Conservation (phyloP, 92 coral and sea anemone species). For the Phenganax marumi region DNA sequence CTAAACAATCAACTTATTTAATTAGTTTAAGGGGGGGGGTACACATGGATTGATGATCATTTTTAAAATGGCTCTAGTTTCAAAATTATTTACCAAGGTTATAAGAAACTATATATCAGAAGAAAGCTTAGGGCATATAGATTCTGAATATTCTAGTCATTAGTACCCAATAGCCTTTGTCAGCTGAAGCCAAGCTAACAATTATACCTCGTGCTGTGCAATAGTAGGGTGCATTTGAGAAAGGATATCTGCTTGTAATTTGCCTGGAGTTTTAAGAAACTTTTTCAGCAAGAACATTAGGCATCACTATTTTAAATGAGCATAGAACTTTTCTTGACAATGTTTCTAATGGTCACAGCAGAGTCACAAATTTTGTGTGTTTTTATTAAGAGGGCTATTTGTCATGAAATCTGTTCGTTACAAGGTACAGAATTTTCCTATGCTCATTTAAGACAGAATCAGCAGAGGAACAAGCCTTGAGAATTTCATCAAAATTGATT, state of each 20-base stretch:
- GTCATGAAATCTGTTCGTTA: background rate
- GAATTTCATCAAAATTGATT: background rate
- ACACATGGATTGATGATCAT: slow-evolving; percentile 1
- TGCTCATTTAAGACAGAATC: background rate
- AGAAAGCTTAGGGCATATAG: slow-evolving; percentile 10
- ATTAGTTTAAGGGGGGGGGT: slow-evolving; percentile 12
- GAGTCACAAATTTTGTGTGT: background rate
- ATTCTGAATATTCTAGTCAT: background rate
- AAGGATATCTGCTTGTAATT: background rate
- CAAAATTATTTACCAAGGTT: slow-evolving; percentile 5
- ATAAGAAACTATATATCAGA: background rate
- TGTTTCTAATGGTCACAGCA: background rate
- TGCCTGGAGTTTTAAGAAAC: slow-evolving; percentile 1
- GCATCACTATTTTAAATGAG: background rate
- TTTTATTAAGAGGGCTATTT: background rate
- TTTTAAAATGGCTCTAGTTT: slow-evolving; percentile 5
- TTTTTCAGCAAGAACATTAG: background rate
- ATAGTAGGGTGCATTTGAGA: slow-evolving; percentile 2
- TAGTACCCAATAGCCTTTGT: slow-evolving; percentile 1
- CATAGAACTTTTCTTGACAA: background rate
- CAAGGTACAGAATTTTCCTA: slow-evolving; percentile 13
- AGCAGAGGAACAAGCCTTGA: background rate
- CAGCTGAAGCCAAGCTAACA: background rate
- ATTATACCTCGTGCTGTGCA: background rate
- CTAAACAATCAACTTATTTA: no score